Percentiles rank a stretch among this genome's conserved stretches.
Evolutionary conservation across 2,888 invertebrate genomes (phyloP).

Genomic region (Dendrolimus houi): DNA sequence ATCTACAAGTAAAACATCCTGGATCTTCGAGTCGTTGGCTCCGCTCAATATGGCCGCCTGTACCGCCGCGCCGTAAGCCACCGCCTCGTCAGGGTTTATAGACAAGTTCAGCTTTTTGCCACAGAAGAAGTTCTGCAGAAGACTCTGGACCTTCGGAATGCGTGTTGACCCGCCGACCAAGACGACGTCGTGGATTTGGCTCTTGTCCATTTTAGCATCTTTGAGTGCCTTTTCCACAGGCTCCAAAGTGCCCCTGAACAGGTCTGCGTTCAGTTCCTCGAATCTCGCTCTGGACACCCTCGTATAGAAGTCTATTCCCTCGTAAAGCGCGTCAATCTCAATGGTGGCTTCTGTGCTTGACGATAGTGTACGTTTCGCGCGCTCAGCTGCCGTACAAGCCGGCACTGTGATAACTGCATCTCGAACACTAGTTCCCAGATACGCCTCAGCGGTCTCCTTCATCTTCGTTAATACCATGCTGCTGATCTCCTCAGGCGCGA

Average conservation of each 20-base stretch:
- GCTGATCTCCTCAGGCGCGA: conserved; percentile 83
- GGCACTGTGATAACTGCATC: conserved; percentile 89
- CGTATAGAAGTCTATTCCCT: conserved; percentile 82
- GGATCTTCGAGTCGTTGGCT: conserved; percentile 83
- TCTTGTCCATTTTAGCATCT: conserved; percentile 87
- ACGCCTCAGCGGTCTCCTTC: conserved; percentile 86
- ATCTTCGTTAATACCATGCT: conserved; percentile 89
- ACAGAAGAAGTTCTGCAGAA: conserved; percentile 85
- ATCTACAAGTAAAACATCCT: conserved; percentile 79
- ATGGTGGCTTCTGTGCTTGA: conserved; percentile 85
- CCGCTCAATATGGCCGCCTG: conserved; percentile 84
- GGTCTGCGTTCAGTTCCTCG: conserved; percentile 83
- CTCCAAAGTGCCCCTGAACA: conserved; percentile 83
- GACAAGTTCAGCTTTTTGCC: conserved; percentile 83
- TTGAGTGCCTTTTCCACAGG: conserved; percentile 87
- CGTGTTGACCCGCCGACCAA: conserved; percentile 89
- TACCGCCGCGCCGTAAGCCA: conserved; percentile 86
- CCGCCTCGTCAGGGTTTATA: conserved; percentile 89
- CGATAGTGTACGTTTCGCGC: conserved; percentile 85
- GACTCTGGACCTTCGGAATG: conserved; percentile 85
- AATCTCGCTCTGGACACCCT: conserved; percentile 84
- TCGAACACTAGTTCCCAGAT: conserved; percentile 78
- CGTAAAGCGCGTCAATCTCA: conserved; percentile 85
- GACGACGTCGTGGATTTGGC: conserved; percentile 85
- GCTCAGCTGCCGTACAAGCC: conserved; percentile 87